phyloP scores from a whole-genome alignment of 2,797 vertebrate genomes.

The Gobio occitaniae region DNA sequence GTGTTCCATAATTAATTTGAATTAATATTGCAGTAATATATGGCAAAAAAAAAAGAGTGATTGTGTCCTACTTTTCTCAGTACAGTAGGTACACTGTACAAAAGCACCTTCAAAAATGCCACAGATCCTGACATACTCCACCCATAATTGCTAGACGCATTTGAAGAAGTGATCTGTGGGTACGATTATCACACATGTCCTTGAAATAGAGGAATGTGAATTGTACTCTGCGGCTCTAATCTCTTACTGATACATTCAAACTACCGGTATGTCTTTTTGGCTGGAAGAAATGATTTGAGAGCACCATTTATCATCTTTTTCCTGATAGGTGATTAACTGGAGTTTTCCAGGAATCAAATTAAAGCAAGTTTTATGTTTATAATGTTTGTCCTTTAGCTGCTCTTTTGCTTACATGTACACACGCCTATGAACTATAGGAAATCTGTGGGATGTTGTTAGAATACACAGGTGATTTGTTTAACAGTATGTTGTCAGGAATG shows the following conservation, averaged over 20 bases:
- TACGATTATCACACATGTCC: constrained; percentile 42
- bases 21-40: constrained; percentile 38
- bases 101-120: neutral
- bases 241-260: constrained; percentile 50
- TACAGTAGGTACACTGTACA: neutral
- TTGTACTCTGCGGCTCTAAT: constrained; percentile 53
- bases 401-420: constrained; percentile 39
- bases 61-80: constrained; percentile 16
- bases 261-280: constrained; percentile 46
- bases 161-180: constrained; percentile 24
- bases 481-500: constrained; percentile 19
- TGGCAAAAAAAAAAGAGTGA: constrained; percentile 28
- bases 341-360: constrained; percentile 52
- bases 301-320: constrained; percentile 49
- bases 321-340: constrained; percentile 51
- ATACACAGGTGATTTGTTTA: constrained; percentile 33
- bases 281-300: constrained; percentile 51
- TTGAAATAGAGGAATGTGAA: constrained; percentile 50
- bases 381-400: constrained; percentile 44
- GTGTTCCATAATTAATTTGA: constrained; percentile 36
- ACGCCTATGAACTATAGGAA: neutral
- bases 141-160: constrained; percentile 20
- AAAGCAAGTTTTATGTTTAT: constrained; percentile 33
- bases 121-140: neutral
- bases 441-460: constrained; percentile 6